Conservation (phyloP, 2,113 vertebrate genomes). For the Engystomops pustulosus region DNA sequence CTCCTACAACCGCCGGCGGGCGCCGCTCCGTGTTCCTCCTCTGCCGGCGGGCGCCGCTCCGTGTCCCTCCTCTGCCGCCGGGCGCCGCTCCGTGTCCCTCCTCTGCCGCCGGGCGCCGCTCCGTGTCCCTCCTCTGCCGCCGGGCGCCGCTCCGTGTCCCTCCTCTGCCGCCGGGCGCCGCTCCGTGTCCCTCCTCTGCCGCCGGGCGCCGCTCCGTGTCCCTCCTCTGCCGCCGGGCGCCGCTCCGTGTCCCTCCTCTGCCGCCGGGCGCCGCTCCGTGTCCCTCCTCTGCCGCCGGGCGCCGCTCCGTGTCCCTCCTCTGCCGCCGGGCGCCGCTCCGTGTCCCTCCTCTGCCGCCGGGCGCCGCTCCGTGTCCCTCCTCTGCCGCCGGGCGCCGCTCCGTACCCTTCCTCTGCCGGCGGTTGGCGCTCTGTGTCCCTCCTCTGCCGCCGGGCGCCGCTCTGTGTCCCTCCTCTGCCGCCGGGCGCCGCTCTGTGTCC, state of each 20-base stretch:
- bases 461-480: not conserved
- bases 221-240: not conserved
- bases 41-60: not conserved
- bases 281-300: not conserved
- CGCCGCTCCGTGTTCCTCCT: not conserved
- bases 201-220: too few relatives aligned
- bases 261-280: too few relatives aligned
- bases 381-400: too few relatives aligned
- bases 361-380: not conserved
- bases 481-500: not conserved
- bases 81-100: not conserved
- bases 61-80: too few relatives aligned
- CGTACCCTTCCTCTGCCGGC: not conserved
- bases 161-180: not conserved
- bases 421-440: not conserved
- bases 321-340: too few relatives aligned
- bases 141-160: too few relatives aligned
- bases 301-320: constrained; percentile 16
- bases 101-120: not conserved
- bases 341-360: not conserved
- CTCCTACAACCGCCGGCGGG: too few relatives aligned
- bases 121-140: too few relatives aligned
- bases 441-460: too few relatives aligned
- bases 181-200: too few relatives aligned
- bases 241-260: constrained; percentile 33